Evolutionary conservation across 1,140 invertebrate genomes (phyloP), one percentile per base, ranked within the genome.

Genomic region (Listronotus oregonensis): DNA sequence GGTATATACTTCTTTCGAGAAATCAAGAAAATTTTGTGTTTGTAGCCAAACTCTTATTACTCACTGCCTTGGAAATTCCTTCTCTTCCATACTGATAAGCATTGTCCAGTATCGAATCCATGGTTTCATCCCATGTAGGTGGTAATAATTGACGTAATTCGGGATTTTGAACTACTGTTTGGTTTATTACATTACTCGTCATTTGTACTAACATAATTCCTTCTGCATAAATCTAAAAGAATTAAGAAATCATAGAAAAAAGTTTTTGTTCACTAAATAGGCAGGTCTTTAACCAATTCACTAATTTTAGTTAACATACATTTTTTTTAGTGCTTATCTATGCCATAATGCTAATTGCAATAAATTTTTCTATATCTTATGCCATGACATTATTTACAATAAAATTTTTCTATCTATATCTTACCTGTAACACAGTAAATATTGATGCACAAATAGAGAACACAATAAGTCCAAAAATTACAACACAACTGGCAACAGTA

Each of bases 161-260:
- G 27, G 93, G 91, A 82, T 96, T 91, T 78, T 93, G 88, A 10
- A 92, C 90, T 18, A 96, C 85, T 10, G 94, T 95, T 70, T 89
- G 88, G 81, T 98, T 97, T 10, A 98, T 85, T 11, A 98, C 83
- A 79, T 94, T 94, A 52, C 92, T 90, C 21, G 89, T 90, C 43
- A 97, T 84, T 79, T 94, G 90, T 17, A 97, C 87, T 27, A 99
- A 84, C 73, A 97, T 93, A 76, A 98, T 91, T 17, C 93, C 94
- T 83, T 99, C 97, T 12, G 91, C 92, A 78, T 98, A 98, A 60
- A 97, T 88, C 92, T 97, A 71, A 80, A 82, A 69, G n/a, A 21
- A 32, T 8, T 18, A 17, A 12, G 1, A 15, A 12, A 31, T 11
- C 18, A 10, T 27, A 21, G 27, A 9, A 12, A 8, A 3, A 15